A percentile compares a stretch with the other conserved stretches of the same genome.
Conservation (phyloP, 1,140 invertebrate species). For the Lepidurus apus region DNA sequence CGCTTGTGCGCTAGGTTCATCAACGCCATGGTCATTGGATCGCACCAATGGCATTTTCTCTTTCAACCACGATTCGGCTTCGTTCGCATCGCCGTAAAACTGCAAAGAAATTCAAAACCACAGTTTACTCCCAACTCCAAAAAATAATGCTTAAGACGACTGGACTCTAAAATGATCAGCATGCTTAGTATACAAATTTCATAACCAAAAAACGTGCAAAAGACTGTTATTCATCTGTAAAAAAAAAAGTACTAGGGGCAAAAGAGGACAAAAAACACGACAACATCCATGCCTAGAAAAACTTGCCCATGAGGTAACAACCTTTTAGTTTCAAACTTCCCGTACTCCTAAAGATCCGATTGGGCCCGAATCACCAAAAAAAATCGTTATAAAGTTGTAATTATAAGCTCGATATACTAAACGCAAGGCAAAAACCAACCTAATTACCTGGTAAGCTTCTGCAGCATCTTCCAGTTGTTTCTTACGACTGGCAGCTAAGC, state of each 20-base stretch:
- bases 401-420: neutral
- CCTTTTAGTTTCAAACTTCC: neutral
- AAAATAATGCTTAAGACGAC: conserved; percentile 30
- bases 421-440: neutral
- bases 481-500: conserved; percentile 72
- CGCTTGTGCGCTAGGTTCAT: conserved; percentile 82
- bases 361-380: neutral
- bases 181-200: neutral
- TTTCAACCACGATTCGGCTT: conserved; percentile 94
- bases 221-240: neutral
- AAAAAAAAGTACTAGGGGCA: conserved; percentile 31
- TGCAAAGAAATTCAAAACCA: conserved; percentile 44
- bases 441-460: conserved; percentile 74
- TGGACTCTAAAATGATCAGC: conserved; percentile 1
- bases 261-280: conserved; percentile 3
- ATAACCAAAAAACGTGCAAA: neutral
- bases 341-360: neutral
- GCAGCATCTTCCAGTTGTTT: conserved; percentile 88
- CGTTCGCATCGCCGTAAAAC: conserved; percentile 95
- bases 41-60: conserved; percentile 83
- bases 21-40: conserved; percentile 80
- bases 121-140: conserved; percentile 30
- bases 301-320: neutral
- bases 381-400: neutral
- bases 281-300: conserved; percentile 4